phyloP scores from a whole-genome alignment of 2,797 vertebrate species.

The Staurois parvus region DNA sequence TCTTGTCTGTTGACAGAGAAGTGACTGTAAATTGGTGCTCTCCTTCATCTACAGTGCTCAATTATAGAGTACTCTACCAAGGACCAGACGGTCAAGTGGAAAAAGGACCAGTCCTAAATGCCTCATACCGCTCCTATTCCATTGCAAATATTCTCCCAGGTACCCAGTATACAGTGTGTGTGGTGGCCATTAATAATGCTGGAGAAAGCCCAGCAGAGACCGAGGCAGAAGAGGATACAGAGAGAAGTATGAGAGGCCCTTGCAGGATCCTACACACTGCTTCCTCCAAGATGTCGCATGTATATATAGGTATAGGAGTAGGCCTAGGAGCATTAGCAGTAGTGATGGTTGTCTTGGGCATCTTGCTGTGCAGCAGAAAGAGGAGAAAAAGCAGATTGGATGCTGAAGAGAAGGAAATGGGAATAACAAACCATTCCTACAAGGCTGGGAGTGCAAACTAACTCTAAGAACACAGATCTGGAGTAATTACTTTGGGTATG shows the following conservation, averaged over 20 bases:
- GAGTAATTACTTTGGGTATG: neutral
- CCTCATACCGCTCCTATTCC: constrained; percentile 40
- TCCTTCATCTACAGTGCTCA: constrained; percentile 40
- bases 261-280: constrained; percentile 30
- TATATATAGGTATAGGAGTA: constrained; percentile 43
- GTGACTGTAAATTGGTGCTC: constrained; percentile 49
- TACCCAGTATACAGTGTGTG: constrained; percentile 41
- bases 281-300: neutral
- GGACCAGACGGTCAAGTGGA: neutral
- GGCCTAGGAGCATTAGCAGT: constrained; percentile 20
- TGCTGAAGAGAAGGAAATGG: neutral
- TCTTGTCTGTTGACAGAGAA: neutral
- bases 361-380: constrained; percentile 23
- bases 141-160: constrained; percentile 21
- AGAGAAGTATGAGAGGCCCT: neutral
- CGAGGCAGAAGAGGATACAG: neutral
- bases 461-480: neutral
- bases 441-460: constrained; percentile 31
- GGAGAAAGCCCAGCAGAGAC: constrained; percentile 30
- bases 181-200: constrained; percentile 52
- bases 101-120: constrained; percentile 29
- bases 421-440: constrained; percentile 38
- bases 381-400: neutral
- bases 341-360: constrained; percentile 19
- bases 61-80: constrained; percentile 36